Evolutionary conservation across 2,797 vertebrate genomes (phyloP).

Genomic region (Anas georgica): DNA sequence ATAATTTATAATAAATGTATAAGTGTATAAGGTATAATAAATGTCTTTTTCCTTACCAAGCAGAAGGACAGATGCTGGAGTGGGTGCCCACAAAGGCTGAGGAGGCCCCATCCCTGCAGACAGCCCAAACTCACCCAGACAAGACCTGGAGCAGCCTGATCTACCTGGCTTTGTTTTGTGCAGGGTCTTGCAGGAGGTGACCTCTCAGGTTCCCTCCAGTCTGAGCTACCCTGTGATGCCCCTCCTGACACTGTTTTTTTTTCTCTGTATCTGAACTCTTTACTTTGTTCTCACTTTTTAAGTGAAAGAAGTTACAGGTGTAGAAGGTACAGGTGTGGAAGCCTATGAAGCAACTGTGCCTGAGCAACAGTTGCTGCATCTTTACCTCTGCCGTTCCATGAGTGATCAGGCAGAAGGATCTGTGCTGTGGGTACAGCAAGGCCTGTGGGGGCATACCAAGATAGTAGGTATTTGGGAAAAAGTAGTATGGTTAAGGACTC

Average conservation of each 20-base stretch:
- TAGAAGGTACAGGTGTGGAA: not conserved
- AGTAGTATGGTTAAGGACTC: not conserved
- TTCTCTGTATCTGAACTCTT: not conserved
- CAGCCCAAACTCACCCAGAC: too few relatives aligned
- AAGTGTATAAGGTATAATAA: not conserved
- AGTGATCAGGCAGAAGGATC: not conserved
- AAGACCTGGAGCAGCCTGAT: too few relatives aligned
- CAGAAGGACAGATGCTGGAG: not conserved
- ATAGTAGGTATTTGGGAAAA: accelerated
- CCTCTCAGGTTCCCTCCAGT: not conserved
- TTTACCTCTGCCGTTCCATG: not conserved
- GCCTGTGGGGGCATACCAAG: not conserved
- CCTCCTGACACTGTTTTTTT: not conserved
- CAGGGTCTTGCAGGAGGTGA: too few relatives aligned
- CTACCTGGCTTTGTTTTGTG: not conserved
- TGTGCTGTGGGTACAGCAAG: not conserved
- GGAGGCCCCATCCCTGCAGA: too few relatives aligned
- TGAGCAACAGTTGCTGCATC: too few relatives aligned
- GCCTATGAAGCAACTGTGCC: too few relatives aligned
- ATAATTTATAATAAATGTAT: not conserved
- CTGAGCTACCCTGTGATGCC: not conserved
- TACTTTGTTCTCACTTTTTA: not conserved
- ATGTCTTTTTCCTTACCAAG: not conserved
- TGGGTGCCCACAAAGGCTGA: too few relatives aligned
- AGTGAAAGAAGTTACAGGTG: not conserved